A percentile compares a stretch with the other conserved stretches of the same genome.
phyloP scores from a whole-genome alignment of 1,140 invertebrate species.

The Pissodes strobi region DNA sequence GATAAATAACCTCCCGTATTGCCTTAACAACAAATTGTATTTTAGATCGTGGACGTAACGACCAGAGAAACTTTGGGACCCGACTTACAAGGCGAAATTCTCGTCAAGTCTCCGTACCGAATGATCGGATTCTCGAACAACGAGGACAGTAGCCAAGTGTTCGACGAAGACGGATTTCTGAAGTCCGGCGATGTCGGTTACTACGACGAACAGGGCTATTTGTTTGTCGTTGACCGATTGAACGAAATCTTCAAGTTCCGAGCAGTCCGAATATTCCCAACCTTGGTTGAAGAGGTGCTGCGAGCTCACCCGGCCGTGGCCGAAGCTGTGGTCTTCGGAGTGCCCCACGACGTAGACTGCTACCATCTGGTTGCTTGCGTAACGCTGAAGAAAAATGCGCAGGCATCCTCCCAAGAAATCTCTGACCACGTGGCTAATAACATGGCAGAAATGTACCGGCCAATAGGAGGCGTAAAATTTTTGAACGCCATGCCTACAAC shows the following conservation, averaged over 20 bases:
- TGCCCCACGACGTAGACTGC: conserved; percentile 64
- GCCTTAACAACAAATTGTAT: neutral
- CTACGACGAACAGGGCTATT: conserved; percentile 68
- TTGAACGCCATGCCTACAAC: conserved; percentile 38
- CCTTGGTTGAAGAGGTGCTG: conserved; percentile 75
- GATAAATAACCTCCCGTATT: too few species aligned
- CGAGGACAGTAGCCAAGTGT: conserved; percentile 58
- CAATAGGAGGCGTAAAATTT: conserved; percentile 42
- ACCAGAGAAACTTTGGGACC: conserved; percentile 31
- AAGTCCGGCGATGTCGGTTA: conserved; percentile 79
- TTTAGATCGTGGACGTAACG: conserved; percentile 37
- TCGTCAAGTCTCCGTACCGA: conserved; percentile 15
- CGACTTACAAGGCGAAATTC: conserved; percentile 39
- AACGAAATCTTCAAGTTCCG: conserved; percentile 85
- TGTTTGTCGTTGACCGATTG: conserved; percentile 75
- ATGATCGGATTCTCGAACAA: conserved; percentile 32
- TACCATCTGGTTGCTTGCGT: conserved; percentile 71
- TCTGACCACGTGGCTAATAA: conserved; percentile 32
- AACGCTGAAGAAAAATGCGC: conserved; percentile 52
- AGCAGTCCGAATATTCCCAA: conserved; percentile 75
- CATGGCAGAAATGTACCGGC: conserved; percentile 39
- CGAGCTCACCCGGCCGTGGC: conserved; percentile 65
- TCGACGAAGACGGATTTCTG: conserved; percentile 67
- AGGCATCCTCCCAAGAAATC: conserved; percentile 33
- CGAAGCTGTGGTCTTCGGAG: conserved; percentile 71